These are phyloP conservation scores for Seriola rivoliana DNA, from an alignment of 2,113 vertebrate genomes.

Conservation along the genomic window DNA sequence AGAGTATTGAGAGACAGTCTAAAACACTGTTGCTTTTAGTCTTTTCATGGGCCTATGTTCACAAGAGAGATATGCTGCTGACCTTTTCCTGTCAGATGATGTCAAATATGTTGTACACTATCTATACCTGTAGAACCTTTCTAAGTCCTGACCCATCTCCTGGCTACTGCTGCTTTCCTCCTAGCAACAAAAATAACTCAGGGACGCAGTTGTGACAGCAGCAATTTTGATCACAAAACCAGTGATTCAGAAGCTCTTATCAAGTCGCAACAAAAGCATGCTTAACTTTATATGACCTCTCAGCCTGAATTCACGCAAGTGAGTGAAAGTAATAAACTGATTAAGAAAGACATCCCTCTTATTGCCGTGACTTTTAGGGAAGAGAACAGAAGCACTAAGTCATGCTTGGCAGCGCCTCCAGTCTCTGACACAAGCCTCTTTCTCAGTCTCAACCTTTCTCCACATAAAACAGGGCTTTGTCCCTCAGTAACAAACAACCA, in stretches of 20 bases:
- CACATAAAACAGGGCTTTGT: slow-evolving; percentile 81
- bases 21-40: too few relatives aligned
- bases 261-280: not conserved
- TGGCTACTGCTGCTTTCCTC: not conserved
- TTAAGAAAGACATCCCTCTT: slow-evolving; percentile 28
- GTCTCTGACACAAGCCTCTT: slow-evolving; percentile 71
- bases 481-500: slow-evolving; percentile 72
- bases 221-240: not conserved
- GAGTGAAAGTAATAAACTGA: slow-evolving; percentile 16
- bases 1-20: too few relatives aligned
- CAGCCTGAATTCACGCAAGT: not conserved
- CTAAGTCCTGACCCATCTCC: not conserved
- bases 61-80: too few relatives aligned
- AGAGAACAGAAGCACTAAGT: slow-evolving; percentile 62
- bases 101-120: not conserved
- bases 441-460: slow-evolving; percentile 69
- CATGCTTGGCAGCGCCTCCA: slow-evolving; percentile 60
- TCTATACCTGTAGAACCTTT: not conserved
- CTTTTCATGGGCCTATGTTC: too few relatives aligned
- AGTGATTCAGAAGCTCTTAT: not conserved
- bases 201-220: not conserved
- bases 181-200: not conserved
- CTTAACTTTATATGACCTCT: not conserved
- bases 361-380: slow-evolving; percentile 43
- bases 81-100: too few relatives aligned